phyloP scores from a whole-genome alignment of 2,113 vertebrate species.

The Bettongia penicillata region DNA sequence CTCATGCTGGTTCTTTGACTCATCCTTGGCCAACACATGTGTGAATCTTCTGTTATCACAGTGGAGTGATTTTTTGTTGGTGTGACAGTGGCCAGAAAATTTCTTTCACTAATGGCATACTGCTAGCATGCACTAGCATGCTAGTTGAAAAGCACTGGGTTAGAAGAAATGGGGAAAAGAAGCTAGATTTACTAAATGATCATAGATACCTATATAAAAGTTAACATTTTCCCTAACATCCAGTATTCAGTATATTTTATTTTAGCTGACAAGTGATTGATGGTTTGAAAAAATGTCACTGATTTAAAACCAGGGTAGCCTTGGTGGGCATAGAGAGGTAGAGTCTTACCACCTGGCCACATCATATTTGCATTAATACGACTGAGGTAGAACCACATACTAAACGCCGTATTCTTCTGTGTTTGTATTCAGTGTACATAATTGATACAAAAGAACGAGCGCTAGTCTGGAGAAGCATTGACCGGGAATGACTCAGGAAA shows the following conservation, averaged over 20 bases:
- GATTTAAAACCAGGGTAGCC: background rate
- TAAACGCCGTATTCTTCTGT: slow-evolving; percentile 68
- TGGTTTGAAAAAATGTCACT: background rate
- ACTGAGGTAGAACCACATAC: slow-evolving; percentile 41
- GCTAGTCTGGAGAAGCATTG: slow-evolving; percentile 31
- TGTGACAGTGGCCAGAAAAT: background rate
- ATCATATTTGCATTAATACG: slow-evolving; percentile 59
- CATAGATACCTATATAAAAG: background rate
- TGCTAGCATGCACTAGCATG: background rate
- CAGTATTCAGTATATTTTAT: background rate
- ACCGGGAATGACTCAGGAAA: slow-evolving; percentile 67
- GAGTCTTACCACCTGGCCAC: background rate
- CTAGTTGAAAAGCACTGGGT: background rate
- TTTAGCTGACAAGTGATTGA: slow-evolving; percentile 11
- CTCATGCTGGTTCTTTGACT: slow-evolving; percentile 8
- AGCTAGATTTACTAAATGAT: background rate
- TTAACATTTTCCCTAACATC: background rate
- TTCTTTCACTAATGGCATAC: fast-evolving
- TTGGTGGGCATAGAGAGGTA: background rate
- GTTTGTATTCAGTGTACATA: slow-evolving; percentile 71
- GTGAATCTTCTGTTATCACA: background rate
- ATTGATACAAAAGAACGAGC: slow-evolving; percentile 53
- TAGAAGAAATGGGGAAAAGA: background rate
- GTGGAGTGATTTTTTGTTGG: background rate
- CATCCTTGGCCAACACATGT: background rate